Conservation (phyloP, 1,140 invertebrate species). For the Drosophila varians region DNA sequence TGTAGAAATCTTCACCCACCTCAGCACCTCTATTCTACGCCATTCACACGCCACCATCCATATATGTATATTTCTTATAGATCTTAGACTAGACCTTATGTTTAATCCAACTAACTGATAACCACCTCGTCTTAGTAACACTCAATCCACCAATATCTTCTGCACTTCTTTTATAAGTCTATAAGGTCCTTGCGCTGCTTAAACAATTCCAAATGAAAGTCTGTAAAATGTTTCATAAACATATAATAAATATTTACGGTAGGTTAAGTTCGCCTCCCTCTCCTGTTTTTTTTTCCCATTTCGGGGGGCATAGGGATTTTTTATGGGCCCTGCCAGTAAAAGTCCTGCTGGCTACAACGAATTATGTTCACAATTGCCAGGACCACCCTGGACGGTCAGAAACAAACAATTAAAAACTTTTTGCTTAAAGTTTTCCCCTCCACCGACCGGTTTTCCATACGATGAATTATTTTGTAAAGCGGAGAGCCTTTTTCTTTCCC, state of each 20-base stretch:
- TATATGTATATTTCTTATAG: constrained; percentile 45
- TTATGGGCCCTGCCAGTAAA: constrained; percentile 17
- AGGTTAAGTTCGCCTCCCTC: constrained; percentile 55
- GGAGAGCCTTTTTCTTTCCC: constrained; percentile 13
- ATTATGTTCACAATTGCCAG: constrained; percentile 37
- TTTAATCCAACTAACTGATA: constrained; percentile 37
- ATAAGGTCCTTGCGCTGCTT: constrained; percentile 62
- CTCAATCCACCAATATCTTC: constrained; percentile 46
- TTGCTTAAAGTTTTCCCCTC: constrained; percentile 56
- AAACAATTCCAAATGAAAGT: constrained; percentile 74
- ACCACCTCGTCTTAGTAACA: constrained; percentile 19
- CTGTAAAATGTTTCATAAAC: constrained; percentile 82
- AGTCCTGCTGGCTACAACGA: constrained; percentile 34
- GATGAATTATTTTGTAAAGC: constrained; percentile 63
- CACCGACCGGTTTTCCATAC: constrained; percentile 30
- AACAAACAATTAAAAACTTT: constrained; percentile 75
- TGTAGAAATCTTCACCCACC: constrained; percentile 56
- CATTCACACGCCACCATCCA: no score
- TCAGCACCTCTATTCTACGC: no score
- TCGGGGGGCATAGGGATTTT: constrained; percentile 32
- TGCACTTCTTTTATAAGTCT: constrained; percentile 56
- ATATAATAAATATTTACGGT: constrained; percentile 80
- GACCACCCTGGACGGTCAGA: constrained; percentile 20
- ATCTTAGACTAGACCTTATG: constrained; percentile 14
- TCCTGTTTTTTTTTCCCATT: background rate